phyloP scores from a whole-genome alignment of 1,140 invertebrate genomes.

The Apocrypta bakeri region DNA sequence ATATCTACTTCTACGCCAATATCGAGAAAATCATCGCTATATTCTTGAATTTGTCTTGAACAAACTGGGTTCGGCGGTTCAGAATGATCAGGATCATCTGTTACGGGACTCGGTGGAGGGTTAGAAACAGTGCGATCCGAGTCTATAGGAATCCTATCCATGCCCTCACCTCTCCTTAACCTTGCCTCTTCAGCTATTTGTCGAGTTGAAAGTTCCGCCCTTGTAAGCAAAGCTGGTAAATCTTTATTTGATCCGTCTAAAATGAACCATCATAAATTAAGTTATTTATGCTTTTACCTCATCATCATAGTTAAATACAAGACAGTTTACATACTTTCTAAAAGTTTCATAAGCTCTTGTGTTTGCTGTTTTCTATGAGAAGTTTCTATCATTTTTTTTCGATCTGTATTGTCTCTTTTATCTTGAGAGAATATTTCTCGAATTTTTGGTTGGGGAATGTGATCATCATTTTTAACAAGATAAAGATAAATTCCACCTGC shows the following conservation, averaged over 20 bases:
- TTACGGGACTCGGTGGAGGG: conserved; percentile 86
- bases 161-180: conserved; percentile 71
- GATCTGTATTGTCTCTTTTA: conserved; percentile 75
- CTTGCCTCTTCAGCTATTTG: conserved; percentile 74
- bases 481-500: conserved; percentile 89
- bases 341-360: conserved; percentile 78
- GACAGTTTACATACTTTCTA: conserved; percentile 73
- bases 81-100: conserved; percentile 82
- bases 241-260: conserved; percentile 74
- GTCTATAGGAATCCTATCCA: conserved; percentile 72
- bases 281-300: neutral
- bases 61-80: conserved; percentile 78
- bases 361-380: conserved; percentile 78
- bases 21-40: conserved; percentile 81
- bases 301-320: neutral
- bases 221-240: conserved; percentile 76
- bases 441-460: conserved; percentile 81
- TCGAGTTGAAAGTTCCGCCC: conserved; percentile 74
- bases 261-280: conserved; percentile 45
- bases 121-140: conserved; percentile 79
- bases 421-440: conserved; percentile 84
- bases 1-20: conserved; percentile 82
- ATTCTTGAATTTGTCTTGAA: conserved; percentile 75
- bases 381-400: conserved; percentile 75
- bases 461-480: conserved; percentile 84